Base-by-base conservation (phyloP, 2,113 vertebrate genomes). In the Sylvietta virens region DNA sequence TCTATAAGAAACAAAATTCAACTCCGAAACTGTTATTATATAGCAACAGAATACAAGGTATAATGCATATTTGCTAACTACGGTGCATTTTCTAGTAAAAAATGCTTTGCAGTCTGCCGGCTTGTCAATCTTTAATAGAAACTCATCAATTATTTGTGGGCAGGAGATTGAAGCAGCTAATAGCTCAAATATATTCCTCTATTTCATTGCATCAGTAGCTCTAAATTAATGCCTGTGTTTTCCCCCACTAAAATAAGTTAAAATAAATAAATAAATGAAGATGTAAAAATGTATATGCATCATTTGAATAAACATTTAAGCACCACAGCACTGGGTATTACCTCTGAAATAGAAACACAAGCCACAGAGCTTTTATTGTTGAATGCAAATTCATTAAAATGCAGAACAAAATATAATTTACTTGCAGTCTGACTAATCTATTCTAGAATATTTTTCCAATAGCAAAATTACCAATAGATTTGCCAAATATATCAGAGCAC, bases 131-230 rank as follows among this genome's bases (percentile, higher is more conserved):
- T 98, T 98, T 98, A 98, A 98, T 98, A 98, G 98, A 98, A 98
- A 98, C 98, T 98, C 98, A 98, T 98, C 98, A 98, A 98, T 98
- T 98, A 98, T 98, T 98, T 98, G 98, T 98, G 95, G 98, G 97
- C 95, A 98, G 97, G 98, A 98, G 98, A 98, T 98, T 98, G 98
- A 98, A 98, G 98, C 73, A 27, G 97, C 98, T 98, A 98, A 98
- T 98, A 98, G 98, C 98, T 98, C 98, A 98, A 98, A 98, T 98
- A 98, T 98, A 98, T 98, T 98, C 97, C 97, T 97, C 97, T 97
- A 98, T 98, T 98, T 98, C 98, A 98, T 97, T 98, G 98, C 98
- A 98, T 98, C 98, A 98, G 98, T 98, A 98, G 97, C 97, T 98
- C 96, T 98, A 98, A 98, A 98, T 98, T 98, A 98, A 98, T 97